A percentile compares a stretch with the other conserved stretches of the same genome.
phyloP scores from a whole-genome alignment of 2,888 invertebrate genomes.

The Psylliodes chrysocephalus region DNA sequence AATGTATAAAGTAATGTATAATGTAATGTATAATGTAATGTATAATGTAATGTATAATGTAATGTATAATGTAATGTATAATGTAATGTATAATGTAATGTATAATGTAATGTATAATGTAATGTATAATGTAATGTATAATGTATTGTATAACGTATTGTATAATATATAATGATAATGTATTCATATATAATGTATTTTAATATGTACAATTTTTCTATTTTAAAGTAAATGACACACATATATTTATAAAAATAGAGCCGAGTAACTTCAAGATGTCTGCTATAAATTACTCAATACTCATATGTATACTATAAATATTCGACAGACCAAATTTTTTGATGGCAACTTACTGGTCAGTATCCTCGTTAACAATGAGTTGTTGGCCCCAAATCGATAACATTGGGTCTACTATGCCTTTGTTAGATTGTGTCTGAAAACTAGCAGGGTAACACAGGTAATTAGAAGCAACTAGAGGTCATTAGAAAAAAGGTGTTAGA shows the following conservation, averaged over 20 bases:
- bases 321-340: conserved; percentile 32
- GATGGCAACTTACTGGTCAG: conserved; percentile 88
- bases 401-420: conserved; percentile 98
- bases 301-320: not conserved
- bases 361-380: conserved; percentile 97
- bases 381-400: conserved; percentile 98
- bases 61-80: no score
- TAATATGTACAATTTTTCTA: not conserved
- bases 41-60: no score
- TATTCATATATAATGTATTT: no score
- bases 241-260: no score
- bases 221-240: no score
- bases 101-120: no score
- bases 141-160: no score
- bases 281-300: conserved; percentile 15
- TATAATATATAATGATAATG: no score
- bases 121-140: no score
- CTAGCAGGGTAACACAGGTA: conserved; percentile 64
- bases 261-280: not conserved
- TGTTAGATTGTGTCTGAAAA: conserved; percentile 90
- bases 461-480: conserved; percentile 60
- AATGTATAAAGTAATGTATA: no score
- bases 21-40: no score
- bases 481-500: conserved; percentile 44
- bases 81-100: no score